Conservation (phyloP, 2,888 invertebrate genomes). For the Thereva unica region DNA sequence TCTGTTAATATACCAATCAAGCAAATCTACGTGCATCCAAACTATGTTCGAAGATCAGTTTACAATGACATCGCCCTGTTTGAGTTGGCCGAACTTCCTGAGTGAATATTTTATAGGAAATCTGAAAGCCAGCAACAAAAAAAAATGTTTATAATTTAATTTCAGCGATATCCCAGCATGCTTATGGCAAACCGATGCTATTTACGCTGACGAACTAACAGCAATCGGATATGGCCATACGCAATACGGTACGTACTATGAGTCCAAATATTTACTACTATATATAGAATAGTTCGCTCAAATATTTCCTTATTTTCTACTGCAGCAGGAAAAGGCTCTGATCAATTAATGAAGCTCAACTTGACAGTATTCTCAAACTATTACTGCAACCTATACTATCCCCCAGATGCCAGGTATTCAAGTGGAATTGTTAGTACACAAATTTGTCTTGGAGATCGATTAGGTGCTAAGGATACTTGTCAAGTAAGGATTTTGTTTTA, state of each 20-base stretch:
- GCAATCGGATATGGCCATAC: slow-evolving; percentile 37
- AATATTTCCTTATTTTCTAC: background rate
- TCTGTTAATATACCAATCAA: slow-evolving; percentile 9
- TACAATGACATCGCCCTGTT: slow-evolving; percentile 38
- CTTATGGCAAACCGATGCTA: slow-evolving; percentile 12
- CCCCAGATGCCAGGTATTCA: slow-evolving; percentile 4
- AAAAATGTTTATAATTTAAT: background rate
- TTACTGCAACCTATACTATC: slow-evolving; percentile 32
- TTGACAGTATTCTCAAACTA: slow-evolving; percentile 31
- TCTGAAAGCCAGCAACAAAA: background rate
- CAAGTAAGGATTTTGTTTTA: slow-evolving; percentile 20
- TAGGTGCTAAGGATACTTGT: slow-evolving; percentile 46
- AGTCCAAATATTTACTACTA: too few relatives aligned
- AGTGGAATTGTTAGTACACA: slow-evolving; percentile 18
- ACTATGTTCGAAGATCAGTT: slow-evolving; percentile 11
- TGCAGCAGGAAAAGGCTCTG: slow-evolving; percentile 28
- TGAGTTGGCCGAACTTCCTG: background rate
- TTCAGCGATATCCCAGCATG: slow-evolving; percentile 31
- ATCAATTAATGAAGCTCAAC: slow-evolving; percentile 28
- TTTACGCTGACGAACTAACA: slow-evolving; percentile 7
- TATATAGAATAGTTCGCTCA: too few relatives aligned
- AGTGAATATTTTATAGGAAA: slow-evolving; percentile 6
- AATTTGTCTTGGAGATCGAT: slow-evolving; percentile 20
- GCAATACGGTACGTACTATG: slow-evolving; percentile 29
- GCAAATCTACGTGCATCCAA: slow-evolving; percentile 23